phyloP scores from a whole-genome alignment of 2,888 invertebrate genomes.

The Diarsia brunnea region DNA sequence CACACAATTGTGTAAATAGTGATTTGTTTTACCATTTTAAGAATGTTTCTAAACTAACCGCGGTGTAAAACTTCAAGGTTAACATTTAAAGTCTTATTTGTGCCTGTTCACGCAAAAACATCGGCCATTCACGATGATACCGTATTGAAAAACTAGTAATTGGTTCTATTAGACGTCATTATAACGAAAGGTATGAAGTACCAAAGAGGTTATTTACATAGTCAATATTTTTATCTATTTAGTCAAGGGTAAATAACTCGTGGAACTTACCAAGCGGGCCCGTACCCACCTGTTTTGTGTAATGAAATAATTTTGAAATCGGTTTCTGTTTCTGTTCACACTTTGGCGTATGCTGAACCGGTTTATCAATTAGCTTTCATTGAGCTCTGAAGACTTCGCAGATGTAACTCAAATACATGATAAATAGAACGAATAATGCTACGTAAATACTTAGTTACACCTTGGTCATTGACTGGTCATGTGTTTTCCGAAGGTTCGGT shows the following conservation, averaged over 20 bases:
- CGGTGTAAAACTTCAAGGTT: conserved; percentile 59
- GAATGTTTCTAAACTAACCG: conserved; percentile 49
- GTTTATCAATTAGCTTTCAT: conserved; percentile 29
- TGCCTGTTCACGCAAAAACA: conserved; percentile 51
- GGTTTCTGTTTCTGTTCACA: conserved; percentile 32
- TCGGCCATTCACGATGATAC: conserved; percentile 26
- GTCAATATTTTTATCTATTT: conserved; percentile 17
- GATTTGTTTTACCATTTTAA: conserved; percentile 47
- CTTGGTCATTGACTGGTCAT: neutral
- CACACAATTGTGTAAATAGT: conserved; percentile 67
- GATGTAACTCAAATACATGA: neutral
- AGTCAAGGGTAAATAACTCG: conserved; percentile 41
- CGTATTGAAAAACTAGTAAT: conserved; percentile 39
- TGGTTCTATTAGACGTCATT: conserved; percentile 42
- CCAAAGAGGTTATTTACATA: conserved; percentile 18
- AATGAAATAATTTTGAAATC: conserved; percentile 23
- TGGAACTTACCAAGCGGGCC: conserved; percentile 20
- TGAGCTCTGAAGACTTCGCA: neutral
- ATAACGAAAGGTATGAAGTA: neutral
- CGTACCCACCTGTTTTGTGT: neutral
- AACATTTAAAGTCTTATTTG: conserved; percentile 42
- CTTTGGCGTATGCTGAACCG: conserved; percentile 14
- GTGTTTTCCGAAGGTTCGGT: neutral
- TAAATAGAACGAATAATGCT: neutral
- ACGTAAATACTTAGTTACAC: neutral